Evolutionary conservation across 2,888 invertebrate species (phyloP).

Genomic region (Ophonus ardosiacus): DNA sequence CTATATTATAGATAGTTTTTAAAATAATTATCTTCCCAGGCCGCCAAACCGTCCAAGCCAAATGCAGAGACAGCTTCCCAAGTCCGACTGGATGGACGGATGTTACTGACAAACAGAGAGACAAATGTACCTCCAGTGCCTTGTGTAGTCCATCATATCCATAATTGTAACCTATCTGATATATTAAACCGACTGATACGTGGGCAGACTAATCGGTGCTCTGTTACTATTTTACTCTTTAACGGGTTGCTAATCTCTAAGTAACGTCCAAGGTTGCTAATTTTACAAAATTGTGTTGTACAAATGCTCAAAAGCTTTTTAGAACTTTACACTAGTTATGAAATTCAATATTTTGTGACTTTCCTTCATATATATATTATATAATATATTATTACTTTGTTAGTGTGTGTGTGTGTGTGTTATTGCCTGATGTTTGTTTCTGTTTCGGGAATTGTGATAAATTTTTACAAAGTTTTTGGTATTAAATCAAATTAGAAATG

Average conservation of each 20-base stretch:
- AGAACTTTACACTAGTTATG: slow-evolving; percentile 48
- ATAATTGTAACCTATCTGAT: slow-evolving; percentile 14
- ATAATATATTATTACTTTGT: slow-evolving; percentile 27
- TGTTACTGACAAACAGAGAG: slow-evolving; percentile 59
- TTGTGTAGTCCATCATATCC: slow-evolving; percentile 64
- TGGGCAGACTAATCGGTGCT: slow-evolving; percentile 44
- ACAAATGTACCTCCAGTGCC: slow-evolving; percentile 64
- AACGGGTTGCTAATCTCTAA: slow-evolving; percentile 29
- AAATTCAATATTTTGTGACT: slow-evolving; percentile 47
- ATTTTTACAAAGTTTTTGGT: slow-evolving; percentile 31
- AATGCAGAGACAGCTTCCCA: slow-evolving; percentile 54
- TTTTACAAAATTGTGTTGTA: slow-evolving; percentile 36
- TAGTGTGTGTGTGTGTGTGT: slow-evolving; percentile 42
- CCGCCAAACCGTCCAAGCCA: slow-evolving; percentile 57
- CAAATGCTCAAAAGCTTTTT: slow-evolving; percentile 53
- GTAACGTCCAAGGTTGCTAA: slow-evolving; percentile 36
- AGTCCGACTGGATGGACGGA: slow-evolving; percentile 63
- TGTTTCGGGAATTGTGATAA: neutral
- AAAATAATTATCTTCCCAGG: slow-evolving; percentile 38
- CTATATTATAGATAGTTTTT: neutral
- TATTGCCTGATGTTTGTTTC: slow-evolving; percentile 45
- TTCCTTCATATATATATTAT: slow-evolving; percentile 30
- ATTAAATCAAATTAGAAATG: slow-evolving; percentile 37
- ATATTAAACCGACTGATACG: slow-evolving; percentile 49
- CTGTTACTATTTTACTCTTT: slow-evolving; percentile 21